Base-by-base conservation (phyloP, 30 jellyfish, hydroid and myxozoan species). In the Hydractinia echinata region DNA sequence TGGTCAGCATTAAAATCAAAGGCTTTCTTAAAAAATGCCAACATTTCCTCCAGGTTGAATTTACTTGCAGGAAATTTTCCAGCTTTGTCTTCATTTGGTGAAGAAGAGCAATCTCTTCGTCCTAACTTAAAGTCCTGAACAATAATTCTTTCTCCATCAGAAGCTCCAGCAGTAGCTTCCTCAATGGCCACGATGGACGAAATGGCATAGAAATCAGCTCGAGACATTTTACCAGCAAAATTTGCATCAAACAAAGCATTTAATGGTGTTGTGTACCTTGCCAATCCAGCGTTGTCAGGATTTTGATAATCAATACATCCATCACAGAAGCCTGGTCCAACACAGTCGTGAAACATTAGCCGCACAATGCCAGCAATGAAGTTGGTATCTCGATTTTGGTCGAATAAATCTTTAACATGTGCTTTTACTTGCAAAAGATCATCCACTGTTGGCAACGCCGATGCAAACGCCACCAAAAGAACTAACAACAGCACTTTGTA, bases 291-390 rank as follows among this genome's bases (percentile, higher is more conserved):
- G 52, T 77, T 77, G 60, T 55, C 79, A 7, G 83, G 82, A 51
- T 51, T 51, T 7, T 18, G 6, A 49, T 77, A 76, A 60, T 77
- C 85, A 14, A 77, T 77, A 54, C 85, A 77, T 5, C 85, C 85
- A 61, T 77, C 85, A 55, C 85, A 77, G 11, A 51, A 51, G 4
- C 85, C 85, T 8, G 8, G 54, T 54, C 85, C 85, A 19, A 77
- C 81, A 66, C 85, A 77, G 60, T 77, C 85, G 30, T 77, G 85
- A 77, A 77, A 77, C 39, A 76, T 76, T 53, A 77, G 85, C 21
- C 85, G 85, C 54, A 77, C 85, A 15, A 53, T 54, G 30, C 85
- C 85, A 5, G 80, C 85, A 8, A 77, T 77, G 54, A 77, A 77
- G 52, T 54, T 54, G 10, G 4, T 4, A 19, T 72, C 81, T 8